phyloP scores from a whole-genome alignment of 2,888 invertebrate genomes.

The Linnaemya tessellans region DNA sequence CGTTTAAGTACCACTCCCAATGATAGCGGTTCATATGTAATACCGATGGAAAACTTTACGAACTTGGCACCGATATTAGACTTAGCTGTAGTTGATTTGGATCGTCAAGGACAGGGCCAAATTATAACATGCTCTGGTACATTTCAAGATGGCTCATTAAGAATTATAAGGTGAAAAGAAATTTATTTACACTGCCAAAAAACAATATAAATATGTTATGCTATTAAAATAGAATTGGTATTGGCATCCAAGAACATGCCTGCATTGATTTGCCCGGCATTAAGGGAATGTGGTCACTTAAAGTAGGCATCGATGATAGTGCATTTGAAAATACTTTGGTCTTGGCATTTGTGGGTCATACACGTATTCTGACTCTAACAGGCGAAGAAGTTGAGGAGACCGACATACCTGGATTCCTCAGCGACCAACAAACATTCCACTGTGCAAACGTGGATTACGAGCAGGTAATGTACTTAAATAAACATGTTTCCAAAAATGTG shows the following conservation, averaged over 20 bases:
- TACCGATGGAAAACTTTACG: conserved; percentile 97
- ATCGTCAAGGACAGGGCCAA: conserved; percentile 98
- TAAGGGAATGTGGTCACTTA: conserved; percentile 99
- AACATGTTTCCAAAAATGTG: not conserved
- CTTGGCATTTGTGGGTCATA: conserved; percentile 98
- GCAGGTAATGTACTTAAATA: conserved; percentile 85
- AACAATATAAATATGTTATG: not conserved
- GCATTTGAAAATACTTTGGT: conserved; percentile 94
- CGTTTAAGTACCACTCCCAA: conserved; percentile 93
- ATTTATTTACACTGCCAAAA: not conserved
- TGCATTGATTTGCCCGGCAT: conserved; percentile 98
- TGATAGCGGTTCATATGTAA: conserved; percentile 94
- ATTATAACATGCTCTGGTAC: conserved; percentile 99
- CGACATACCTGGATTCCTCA: conserved; percentile 94
- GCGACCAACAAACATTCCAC: conserved; percentile 96
- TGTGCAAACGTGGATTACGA: conserved; percentile 95
- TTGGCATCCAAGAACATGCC: conserved; percentile 99
- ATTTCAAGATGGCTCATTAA: conserved; percentile 97
- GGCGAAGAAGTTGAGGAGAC: conserved; percentile 99
- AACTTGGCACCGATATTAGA: conserved; percentile 99
- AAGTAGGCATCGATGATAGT: conserved; percentile 86
- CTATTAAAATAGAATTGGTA: conserved; percentile 91
- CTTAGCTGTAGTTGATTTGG: conserved; percentile 98
- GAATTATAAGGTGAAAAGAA: conserved; percentile 88
- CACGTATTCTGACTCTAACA: conserved; percentile 93